Conservation (phyloP, 1,140 invertebrate species). For the Subanguina moxae region DNA sequence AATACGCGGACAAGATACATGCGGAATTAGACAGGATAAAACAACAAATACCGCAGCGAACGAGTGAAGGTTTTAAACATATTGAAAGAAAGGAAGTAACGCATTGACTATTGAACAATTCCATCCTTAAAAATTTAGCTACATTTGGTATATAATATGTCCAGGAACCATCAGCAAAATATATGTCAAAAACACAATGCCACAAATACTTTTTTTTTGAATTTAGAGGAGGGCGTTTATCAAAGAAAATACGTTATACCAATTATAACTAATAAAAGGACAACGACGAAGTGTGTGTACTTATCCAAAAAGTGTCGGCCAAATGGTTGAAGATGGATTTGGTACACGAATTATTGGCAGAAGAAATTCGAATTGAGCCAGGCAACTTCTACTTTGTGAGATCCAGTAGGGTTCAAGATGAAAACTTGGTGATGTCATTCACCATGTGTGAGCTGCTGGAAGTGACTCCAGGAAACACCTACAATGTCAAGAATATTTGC, state of each 20-base stretch:
- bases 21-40: too few relatives aligned
- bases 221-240: too few relatives aligned
- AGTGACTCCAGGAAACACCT: not conserved
- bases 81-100: too few relatives aligned
- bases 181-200: too few relatives aligned
- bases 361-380: not conserved
- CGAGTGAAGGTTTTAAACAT: too few relatives aligned
- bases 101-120: too few relatives aligned
- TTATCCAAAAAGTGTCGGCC: not conserved
- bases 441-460: conserved; percentile 5
- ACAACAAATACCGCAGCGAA: too few relatives aligned
- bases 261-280: not conserved
- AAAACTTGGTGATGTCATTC: conserved; percentile 5
- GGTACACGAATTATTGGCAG: not conserved
- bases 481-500: not conserved
- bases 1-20: too few relatives aligned
- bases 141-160: conserved; percentile 8
- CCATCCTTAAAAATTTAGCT: not conserved
- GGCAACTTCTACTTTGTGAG: not conserved
- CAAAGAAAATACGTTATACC: not conserved
- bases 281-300: conserved; percentile 9
- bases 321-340: conserved; percentile 5
- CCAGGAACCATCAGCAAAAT: not conserved
- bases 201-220: too few relatives aligned
- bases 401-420: not conserved